These are phyloP conservation scores for Callocephalon fimbriatum DNA, from an alignment of 2,113 vertebrate species.

Conservation along the genomic window DNA sequence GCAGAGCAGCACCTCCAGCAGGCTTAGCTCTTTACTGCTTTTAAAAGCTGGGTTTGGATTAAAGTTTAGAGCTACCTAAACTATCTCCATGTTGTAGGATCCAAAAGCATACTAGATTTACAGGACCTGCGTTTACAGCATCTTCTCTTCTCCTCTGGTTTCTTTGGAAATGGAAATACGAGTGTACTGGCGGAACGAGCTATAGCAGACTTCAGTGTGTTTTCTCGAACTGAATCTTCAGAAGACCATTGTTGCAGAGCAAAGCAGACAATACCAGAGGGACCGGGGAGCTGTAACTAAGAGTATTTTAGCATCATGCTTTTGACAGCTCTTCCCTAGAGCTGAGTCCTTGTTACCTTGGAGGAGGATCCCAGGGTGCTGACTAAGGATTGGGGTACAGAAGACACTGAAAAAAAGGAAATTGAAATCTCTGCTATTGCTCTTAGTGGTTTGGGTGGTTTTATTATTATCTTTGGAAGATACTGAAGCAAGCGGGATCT, in stretches of 20 bases:
- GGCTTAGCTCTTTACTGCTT: neutral
- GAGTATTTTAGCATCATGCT: neutral
- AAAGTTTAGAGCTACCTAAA: neutral
- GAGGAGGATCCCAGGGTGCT: neutral
- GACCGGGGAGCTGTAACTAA: neutral
- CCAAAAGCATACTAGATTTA: neutral
- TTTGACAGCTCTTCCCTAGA: neutral
- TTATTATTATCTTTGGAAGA: neutral
- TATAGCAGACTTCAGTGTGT: neutral
- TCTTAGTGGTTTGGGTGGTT: neutral
- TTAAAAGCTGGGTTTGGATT: neutral
- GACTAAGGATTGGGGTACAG: neutral
- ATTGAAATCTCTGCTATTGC: neutral
- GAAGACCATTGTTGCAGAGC: neutral
- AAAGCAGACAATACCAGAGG: neutral
- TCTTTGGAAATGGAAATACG: neutral
- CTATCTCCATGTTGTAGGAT: neutral
- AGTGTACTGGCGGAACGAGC: neutral
- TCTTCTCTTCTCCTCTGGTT: neutral
- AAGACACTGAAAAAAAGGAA: neutral
- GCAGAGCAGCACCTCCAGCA: constrained; percentile 38
- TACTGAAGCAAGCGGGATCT: neutral
- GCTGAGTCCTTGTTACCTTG: neutral
- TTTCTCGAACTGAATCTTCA: neutral
- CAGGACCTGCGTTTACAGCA: neutral